Conservation (phyloP, 1,140 invertebrate species). For the Portunus trituberculatus region DNA sequence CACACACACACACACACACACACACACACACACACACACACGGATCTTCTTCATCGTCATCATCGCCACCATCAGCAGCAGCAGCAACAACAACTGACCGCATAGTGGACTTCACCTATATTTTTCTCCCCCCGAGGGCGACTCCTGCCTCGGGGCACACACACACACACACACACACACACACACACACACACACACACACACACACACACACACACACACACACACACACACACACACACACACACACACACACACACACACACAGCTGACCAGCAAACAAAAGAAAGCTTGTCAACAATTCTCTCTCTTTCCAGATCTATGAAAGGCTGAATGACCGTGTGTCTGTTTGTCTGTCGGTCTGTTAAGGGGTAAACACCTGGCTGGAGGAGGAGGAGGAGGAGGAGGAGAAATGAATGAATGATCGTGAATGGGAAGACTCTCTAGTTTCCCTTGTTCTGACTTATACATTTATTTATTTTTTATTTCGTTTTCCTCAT, state of each 20-base stretch:
- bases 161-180: neutral
- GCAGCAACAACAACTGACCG: neutral
- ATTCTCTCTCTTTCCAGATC: neutral
- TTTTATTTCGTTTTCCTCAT: too few species aligned
- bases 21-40: neutral
- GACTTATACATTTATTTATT: too few species aligned
- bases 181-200: conserved; percentile 17
- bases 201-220: conserved; percentile 1
- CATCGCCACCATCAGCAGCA: too few species aligned
- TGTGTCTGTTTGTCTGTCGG: too few species aligned
- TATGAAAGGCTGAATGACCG: neutral
- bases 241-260: conserved; percentile 17
- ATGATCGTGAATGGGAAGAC: neutral
- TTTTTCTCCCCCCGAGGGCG: conserved; percentile 16
- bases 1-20: too few species aligned
- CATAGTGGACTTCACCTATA: conserved; percentile 10
- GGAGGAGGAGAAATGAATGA: neutral
- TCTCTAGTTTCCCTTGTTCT: too few species aligned
- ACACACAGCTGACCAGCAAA: conserved; percentile 5
- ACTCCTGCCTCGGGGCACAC: neutral
- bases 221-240: neutral
- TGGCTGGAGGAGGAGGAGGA: neutral
- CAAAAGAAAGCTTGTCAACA: conserved; percentile 22
- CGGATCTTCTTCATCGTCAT: neutral
- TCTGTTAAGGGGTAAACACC: neutral